These are phyloP conservation scores for Microtus richardsoni DNA, from an alignment of 2,113 vertebrate species.

Conservation along the genomic window DNA sequence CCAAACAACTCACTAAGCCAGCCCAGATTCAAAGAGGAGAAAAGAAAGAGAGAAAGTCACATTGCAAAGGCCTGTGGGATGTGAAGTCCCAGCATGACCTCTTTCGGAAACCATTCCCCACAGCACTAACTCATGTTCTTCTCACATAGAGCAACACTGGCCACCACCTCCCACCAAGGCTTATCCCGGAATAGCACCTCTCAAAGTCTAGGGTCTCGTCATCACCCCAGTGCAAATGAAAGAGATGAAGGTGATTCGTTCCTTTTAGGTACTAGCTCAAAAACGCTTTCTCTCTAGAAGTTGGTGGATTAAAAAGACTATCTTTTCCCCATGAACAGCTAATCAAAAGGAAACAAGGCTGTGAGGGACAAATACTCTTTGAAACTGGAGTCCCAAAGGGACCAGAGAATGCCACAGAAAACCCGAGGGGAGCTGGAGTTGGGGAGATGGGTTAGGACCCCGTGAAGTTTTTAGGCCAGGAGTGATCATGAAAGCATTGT, in stretches of 20 bases:
- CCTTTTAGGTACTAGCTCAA: neutral
- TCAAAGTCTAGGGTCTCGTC: neutral
- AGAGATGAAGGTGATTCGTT: too few species aligned
- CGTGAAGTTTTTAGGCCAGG: rapidly evolving
- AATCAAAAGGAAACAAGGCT: neutral
- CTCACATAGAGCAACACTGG: neutral
- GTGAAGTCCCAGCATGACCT: neutral
- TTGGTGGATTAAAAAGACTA: neutral
- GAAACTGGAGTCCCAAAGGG: neutral
- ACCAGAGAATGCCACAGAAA: neutral
- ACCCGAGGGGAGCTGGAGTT: neutral
- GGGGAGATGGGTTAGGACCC: neutral
- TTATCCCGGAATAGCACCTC: neutral
- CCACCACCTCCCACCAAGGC: neutral
- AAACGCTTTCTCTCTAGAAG: neutral
- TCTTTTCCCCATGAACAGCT: neutral
- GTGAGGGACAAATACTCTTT: neutral
- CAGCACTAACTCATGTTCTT: neutral
- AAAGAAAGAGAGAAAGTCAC: neutral
- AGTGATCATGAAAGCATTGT: neutral
- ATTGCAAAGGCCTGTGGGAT: neutral
- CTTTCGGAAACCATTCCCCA: neutral
- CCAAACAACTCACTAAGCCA: conserved; percentile 7
- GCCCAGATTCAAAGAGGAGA: neutral
- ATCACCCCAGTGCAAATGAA: neutral